Conservation (phyloP, 2,797 vertebrate genomes). For the Perdix hodgsoniae region DNA sequence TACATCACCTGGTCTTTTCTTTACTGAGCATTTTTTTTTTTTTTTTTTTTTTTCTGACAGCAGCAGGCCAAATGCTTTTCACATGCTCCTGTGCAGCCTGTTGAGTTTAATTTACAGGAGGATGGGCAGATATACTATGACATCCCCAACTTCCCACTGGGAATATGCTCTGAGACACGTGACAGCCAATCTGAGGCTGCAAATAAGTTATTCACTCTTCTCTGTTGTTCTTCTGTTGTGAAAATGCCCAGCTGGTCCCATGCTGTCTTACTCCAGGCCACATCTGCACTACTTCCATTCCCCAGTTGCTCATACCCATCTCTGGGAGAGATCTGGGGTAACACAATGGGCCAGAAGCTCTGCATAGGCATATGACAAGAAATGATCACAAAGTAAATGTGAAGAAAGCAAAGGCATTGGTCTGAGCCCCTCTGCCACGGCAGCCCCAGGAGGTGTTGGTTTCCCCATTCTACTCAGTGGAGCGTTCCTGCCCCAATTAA, state of each 20-base stretch:
- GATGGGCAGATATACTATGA: accelerated
- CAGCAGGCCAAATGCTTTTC: background rate
- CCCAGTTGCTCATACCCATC: background rate
- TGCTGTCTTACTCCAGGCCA: background rate
- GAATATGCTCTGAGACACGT: background rate
- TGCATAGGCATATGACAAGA: background rate
- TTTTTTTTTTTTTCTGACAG: background rate
- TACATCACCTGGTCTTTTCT: background rate
- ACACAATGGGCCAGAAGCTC: background rate
- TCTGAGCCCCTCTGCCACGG: background rate
- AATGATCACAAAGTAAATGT: background rate
- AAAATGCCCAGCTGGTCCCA: background rate
- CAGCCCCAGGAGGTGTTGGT: background rate
- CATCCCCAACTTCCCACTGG: background rate
- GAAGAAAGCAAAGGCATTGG: background rate
- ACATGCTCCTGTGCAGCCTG: background rate
- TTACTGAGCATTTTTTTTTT: background rate
- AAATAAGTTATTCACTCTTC: background rate
- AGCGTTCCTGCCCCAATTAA: background rate
- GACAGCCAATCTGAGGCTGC: background rate
- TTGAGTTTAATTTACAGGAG: background rate
- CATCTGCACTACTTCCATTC: background rate
- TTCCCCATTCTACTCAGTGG: background rate
- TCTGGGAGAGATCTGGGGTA: background rate
- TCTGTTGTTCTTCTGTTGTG: background rate